Base-by-base conservation (phyloP, 1,140 invertebrate genomes). In the Pseudomyrmex pallidus region DNA sequence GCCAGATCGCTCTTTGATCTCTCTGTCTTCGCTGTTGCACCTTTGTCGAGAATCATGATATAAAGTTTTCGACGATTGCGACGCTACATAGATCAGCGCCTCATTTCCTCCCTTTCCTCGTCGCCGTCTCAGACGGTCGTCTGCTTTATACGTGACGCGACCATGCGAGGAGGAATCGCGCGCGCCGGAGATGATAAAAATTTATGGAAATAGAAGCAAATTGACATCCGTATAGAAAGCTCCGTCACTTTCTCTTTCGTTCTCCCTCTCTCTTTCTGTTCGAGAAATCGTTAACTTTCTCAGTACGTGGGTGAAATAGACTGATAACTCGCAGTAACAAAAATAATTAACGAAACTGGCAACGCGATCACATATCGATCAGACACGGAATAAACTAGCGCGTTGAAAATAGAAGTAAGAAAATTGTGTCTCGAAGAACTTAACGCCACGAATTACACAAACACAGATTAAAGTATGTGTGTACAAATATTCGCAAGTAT, bases 11-110 rank as follows among this genome's bases (percentile, higher is more conserved):
- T 59, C 76, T 80, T 80, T 80, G 54, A 72, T 80, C 76, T 70
- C 64, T 48, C 76, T 70, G 76, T 35, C 66, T 80, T 80, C 44
- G 56, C 44, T 35, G 22, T 9, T 35, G 66, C 54, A 35, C 54
- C 66, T 72, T 72, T 80, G 76, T 50, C 54, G 66, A 59, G 76
- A 68, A 48, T 80, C 76, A 15, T 61, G 66, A 80, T 80, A 35
- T 35, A 72, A 70, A 61, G 54, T 80, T 80, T 72, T 80, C 66
- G 66, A 80, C 76, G 63, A 78, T 78, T 78, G 76, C 76, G 44
- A 52, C 61, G 74, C 73, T 63, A 74, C 76, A 44, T 68, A 78
- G 52, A 78, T 78, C 74, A 67, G n/a, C 35, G 46, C 13, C 20
- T 44, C 48, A 35, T 74, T 46, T 46, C 13, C 46, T n/a, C 12